Percentiles rank a stretch among this genome's conserved stretches.
phyloP scores from a whole-genome alignment of 1,140 invertebrate species.

The Physella acuta region DNA sequence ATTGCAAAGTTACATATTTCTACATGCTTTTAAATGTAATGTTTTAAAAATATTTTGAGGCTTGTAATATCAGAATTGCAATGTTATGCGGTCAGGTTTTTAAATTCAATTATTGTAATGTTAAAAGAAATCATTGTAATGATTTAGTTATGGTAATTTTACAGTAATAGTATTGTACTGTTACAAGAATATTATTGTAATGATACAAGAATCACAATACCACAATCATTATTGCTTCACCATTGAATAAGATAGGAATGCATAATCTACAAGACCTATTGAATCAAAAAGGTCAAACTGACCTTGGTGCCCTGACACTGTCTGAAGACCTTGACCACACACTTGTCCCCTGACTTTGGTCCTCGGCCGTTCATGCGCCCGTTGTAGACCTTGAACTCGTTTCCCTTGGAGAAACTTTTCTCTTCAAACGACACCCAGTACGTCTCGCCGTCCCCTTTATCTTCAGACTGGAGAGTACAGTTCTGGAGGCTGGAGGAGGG shows the following conservation, averaged over 20 bases:
- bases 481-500: slow-evolving; percentile 18
- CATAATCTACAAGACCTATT: not conserved
- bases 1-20: too few relatives aligned
- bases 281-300: not conserved
- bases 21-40: too few relatives aligned
- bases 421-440: slow-evolving; percentile 22
- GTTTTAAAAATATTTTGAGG: too few relatives aligned
- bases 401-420: slow-evolving; percentile 22
- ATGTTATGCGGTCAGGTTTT: too few relatives aligned
- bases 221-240: not conserved
- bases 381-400: slow-evolving; percentile 19
- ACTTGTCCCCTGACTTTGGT: slow-evolving; percentile 5
- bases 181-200: too few relatives aligned
- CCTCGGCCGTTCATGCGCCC: slow-evolving; percentile 17
- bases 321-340: slow-evolving; percentile 22
- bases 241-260: not conserved
- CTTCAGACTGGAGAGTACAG: slow-evolving; percentile 12
- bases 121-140: too few relatives aligned
- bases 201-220: not conserved
- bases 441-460: slow-evolving; percentile 1
- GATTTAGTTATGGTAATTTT: too few relatives aligned
- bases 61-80: too few relatives aligned
- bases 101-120: too few relatives aligned
- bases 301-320: slow-evolving; percentile 18
- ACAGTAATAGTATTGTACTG: too few relatives aligned